Base-by-base conservation (phyloP, 2,888 invertebrate genomes). In the Stegana nigrithorax region DNA sequence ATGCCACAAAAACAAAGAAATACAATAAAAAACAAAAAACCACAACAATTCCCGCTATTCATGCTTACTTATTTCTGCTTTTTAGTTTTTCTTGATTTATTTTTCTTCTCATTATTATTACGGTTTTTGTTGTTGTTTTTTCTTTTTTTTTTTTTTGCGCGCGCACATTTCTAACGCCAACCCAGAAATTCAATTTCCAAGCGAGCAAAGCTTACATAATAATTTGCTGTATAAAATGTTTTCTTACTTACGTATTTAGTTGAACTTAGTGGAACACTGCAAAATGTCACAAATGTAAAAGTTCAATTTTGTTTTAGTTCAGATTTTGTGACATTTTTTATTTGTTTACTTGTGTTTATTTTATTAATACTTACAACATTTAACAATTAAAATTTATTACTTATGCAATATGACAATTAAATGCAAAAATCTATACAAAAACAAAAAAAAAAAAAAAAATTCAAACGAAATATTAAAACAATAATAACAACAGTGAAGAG, bases 151-250 rank as follows among this genome's bases (percentile, higher is more conserved):
- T 32, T 32, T 32, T n/a, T 32, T 21, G 23, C 53, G 53, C 57
- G 61, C 32, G 25, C 59, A 59, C 45, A 45, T 59, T 29, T 45
- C 4, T 27, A 56, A 59, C 60, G 5, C 57, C 25, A 58, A 50
- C 36, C 27, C 19, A 32, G 26, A 26, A 45, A 27, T 45, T 57
- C 39, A 50, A 59, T 58, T n/a, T n/a, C 65, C 65, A 72, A 69
- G 59, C 63, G 60, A 64, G 65, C 70, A 70, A 69, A 62, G 64
- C 56, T 65, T 70, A 63, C 72, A 73, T 72, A 72, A 73, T 72
- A 66, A 72, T 78, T 78, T 75, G 76, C 78, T 76, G 76, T 78
- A 78, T 26, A 57, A 66, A 63, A 69, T 67, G 44, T 59, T 53
- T 25, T 17, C 29, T 59, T 44, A 44, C 29, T 14, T 51, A 55